Conservation (phyloP, 1,140 invertebrate genomes). For the Drosophila repletoides region DNA sequence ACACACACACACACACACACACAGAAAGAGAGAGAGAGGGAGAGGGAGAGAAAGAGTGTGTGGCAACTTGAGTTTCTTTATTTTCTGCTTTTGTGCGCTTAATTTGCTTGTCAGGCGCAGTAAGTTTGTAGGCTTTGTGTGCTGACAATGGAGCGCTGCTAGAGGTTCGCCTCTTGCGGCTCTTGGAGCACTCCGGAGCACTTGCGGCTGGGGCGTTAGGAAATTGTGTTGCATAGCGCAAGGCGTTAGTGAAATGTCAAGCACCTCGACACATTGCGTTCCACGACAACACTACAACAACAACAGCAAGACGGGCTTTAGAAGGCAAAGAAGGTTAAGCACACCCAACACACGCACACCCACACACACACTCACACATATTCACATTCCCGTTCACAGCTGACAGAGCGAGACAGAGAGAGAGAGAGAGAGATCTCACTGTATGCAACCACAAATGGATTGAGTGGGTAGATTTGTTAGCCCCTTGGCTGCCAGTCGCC, state of each 20-base stretch:
- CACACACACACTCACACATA: conserved; percentile 3
- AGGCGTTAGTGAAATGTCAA: conserved; percentile 76
- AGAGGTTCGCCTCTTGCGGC: not conserved
- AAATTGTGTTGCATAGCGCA: conserved; percentile 63
- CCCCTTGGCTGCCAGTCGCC: conserved; percentile 48
- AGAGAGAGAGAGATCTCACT: too few relatives aligned
- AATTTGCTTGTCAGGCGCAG: conserved; percentile 55
- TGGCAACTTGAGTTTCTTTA: conserved; percentile 55
- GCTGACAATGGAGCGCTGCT: conserved; percentile 28
- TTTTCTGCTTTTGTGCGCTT: conserved; percentile 72
- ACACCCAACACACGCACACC: conserved; percentile 53
- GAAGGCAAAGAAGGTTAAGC: conserved; percentile 75
- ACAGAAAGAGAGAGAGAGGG: not conserved
- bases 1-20: conserved; percentile 23
- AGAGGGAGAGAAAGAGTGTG: not conserved
- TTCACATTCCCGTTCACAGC: not conserved
- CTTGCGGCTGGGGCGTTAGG: conserved; percentile 9
- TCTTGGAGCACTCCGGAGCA: not conserved
- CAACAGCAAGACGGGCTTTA: conserved; percentile 1
- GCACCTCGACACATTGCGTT: conserved; percentile 56
- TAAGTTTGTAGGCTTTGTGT: conserved; percentile 69
- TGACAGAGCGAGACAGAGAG: too few relatives aligned
- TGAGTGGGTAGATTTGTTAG: conserved; percentile 25
- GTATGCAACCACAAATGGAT: conserved; percentile 9
- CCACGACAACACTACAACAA: conserved; percentile 12